Evolutionary conservation across 1,140 invertebrate genomes (phyloP), one percentile per base, ranked within the genome.

Genomic region (Diabrotica undecimpunctata): DNA sequence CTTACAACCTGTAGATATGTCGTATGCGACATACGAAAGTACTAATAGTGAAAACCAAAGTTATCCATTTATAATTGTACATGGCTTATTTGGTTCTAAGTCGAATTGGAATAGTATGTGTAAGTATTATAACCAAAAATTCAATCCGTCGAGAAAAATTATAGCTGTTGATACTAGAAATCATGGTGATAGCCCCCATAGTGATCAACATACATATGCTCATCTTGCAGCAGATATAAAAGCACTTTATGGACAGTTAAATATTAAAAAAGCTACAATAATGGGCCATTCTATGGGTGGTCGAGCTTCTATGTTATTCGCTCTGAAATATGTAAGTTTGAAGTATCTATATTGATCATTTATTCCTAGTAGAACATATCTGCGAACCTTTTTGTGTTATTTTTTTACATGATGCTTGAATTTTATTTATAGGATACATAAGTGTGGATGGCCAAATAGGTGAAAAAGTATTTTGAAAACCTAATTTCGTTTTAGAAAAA

Each of bases 251-350:
- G 77, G 84, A 7, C 51, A 85, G 57, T 77, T 92, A 54, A 74
- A 81, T 0, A 81, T 92, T 6, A 66, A 82, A 0, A 87, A 86
- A 78, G 84, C 86, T 12, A 80, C 86, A 65, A 71, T 96, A 6
- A 78, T 97, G 66, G 95, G 95, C 0, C 94, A 97, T 74, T 94
- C 93, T 64, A 95, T 97, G 91, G 95, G 95, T 12, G 95, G 94
- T 11, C 86, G 92, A 61, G 82, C 89, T 3, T 87, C 88, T 54
- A 96, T 97, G 93, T 83, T 83, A 36, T 81, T 90, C 36, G 88
- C 93, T 46, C 77, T 96, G 11, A 83, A 79, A 72, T 70, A 70
- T 58, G 68, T 70, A 10, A 62, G 68, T 66, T 5, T 7, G 37
- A 38, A 57, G 10, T n/a, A n/a, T n/a, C 6, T 14, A 13, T 11